These are phyloP conservation scores for Bombus pascuorum DNA, from an alignment of 1,140 invertebrate species.

Conservation along the genomic window DNA sequence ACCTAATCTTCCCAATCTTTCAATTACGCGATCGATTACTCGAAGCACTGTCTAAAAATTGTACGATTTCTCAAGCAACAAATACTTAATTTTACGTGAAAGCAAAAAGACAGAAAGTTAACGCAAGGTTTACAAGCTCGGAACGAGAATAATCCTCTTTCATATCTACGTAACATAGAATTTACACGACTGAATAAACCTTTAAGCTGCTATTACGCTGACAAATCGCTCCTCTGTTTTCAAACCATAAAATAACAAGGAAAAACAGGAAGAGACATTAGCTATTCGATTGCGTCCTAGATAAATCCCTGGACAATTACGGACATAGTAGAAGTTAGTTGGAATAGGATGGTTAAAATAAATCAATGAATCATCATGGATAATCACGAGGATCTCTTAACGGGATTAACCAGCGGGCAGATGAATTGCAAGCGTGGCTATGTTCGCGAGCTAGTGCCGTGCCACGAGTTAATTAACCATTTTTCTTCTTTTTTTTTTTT, in stretches of 20 bases:
- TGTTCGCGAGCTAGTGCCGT: background rate
- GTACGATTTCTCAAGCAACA: rapidly evolving
- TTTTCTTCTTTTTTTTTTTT: conserved; percentile 4
- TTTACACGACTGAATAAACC: no score
- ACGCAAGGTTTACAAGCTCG: no score
- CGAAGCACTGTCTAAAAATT: no score
- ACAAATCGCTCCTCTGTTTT: background rate
- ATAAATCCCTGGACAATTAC: background rate
- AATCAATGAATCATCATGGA: conserved; percentile 49
- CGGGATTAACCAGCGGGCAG: conserved; percentile 40
- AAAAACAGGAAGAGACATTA: background rate
- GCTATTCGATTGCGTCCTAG: background rate
- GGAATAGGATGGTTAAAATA: conserved; percentile 64
- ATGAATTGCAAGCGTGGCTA: conserved; percentile 16
- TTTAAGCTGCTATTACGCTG: no score
- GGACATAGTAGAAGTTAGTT: background rate
- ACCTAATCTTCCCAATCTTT: no score
- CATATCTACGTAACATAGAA: no score
- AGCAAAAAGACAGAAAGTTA: no score
- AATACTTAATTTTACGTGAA: no score
- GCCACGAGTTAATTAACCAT: conserved; percentile 38
- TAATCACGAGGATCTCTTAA: conserved; percentile 46
- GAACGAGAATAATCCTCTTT: no score
- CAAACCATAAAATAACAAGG: background rate
- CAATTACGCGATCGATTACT: no score